A percentile compares a stretch with the other conserved stretches of the same genome.
phyloP scores from a whole-genome alignment of 2,797 vertebrate species.

The Miichthys miiuy region DNA sequence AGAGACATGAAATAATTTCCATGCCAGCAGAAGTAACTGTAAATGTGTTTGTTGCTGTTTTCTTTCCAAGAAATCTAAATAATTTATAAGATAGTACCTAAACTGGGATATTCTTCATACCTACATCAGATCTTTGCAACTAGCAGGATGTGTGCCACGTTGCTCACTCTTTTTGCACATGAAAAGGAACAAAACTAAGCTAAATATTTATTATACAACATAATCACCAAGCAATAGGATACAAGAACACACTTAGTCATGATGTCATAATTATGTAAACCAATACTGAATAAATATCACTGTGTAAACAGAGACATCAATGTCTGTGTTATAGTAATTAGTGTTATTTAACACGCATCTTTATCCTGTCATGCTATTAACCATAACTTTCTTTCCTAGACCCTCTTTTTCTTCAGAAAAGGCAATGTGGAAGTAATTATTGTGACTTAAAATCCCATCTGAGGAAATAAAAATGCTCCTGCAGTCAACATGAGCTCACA shows the following conservation, averaged over 20 bases:
- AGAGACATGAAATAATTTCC: conserved; percentile 2
- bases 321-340: neutral
- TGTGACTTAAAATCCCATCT: neutral
- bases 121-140: neutral
- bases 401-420: neutral
- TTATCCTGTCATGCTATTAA: neutral
- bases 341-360: neutral
- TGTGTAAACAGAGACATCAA: neutral
- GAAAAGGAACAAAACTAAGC: neutral
- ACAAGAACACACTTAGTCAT: neutral
- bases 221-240: neutral
- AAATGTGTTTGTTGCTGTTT: neutral
- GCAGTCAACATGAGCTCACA: neutral
- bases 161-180: neutral
- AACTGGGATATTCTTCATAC: neutral
- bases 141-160: neutral
- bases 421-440: neutral
- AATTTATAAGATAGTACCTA: neutral
- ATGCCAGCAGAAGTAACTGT: conserved; percentile 10
- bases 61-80: conserved; percentile 22
- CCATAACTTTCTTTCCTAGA: neutral
- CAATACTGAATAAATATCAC: neutral
- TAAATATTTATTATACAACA: neutral
- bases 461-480: neutral
- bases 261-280: neutral